A percentile compares a stretch with the other conserved stretches of the same genome.
Conservation (phyloP, 1,140 invertebrate species). For the Tetramorium alpestre region DNA sequence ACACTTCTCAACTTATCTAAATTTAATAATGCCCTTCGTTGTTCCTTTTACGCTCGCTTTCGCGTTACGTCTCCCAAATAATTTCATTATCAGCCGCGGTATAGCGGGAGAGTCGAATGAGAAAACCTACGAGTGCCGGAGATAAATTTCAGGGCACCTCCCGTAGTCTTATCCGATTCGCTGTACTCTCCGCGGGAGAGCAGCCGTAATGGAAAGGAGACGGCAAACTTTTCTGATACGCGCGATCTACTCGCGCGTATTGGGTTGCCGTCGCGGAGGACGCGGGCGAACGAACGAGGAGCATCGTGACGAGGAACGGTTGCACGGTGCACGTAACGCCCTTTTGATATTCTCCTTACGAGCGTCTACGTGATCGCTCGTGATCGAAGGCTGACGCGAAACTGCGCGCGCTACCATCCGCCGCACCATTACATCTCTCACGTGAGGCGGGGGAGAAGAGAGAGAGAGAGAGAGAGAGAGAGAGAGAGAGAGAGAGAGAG, state of each 20-base stretch:
- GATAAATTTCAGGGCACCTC: conserved; percentile 15
- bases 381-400: conserved; percentile 66
- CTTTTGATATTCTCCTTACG: conserved; percentile 71
- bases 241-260: conserved; percentile 33
- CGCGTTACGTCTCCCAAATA: background rate
- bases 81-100: conserved; percentile 16
- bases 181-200: background rate
- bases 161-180: conserved; percentile 33
- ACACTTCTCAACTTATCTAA: background rate
- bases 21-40: background rate
- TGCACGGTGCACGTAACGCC: conserved; percentile 61
- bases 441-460: background rate
- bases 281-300: background rate
- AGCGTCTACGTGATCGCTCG: conserved; percentile 66
- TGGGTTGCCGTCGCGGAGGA: background rate
- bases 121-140: background rate
- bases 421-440: conserved; percentile 53
- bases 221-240: conserved; percentile 52
- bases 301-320: conserved; percentile 22
- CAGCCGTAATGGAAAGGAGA: background rate
- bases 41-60: background rate
- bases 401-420: conserved; percentile 45
- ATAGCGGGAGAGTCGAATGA: background rate
- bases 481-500: too few relatives aligned
- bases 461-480: background rate